phyloP scores from a whole-genome alignment of 1,140 invertebrate species.

The Leptopilina clavipes region DNA sequence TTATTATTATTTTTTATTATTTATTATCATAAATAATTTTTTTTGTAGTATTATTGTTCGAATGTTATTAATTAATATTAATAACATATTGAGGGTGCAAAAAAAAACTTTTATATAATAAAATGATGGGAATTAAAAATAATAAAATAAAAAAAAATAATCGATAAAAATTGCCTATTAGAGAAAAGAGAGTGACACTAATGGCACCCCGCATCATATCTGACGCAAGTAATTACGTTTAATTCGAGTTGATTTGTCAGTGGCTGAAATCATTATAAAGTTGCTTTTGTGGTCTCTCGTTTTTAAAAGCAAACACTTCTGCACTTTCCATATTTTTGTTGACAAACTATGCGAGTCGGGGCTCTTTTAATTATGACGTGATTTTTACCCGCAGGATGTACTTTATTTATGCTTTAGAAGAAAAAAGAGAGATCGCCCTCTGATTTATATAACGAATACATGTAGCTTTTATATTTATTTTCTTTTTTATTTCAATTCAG shows the following conservation, averaged over 20 bases:
- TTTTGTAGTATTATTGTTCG: no score
- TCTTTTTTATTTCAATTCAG: not conserved
- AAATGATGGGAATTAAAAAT: not conserved
- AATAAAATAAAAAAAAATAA: slow-evolving; percentile 40
- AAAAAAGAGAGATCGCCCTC: not conserved
- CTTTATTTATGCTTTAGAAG: slow-evolving; percentile 1
- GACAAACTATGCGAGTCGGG: not conserved
- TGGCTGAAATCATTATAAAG: slow-evolving; percentile 55
- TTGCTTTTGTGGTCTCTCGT: not conserved
- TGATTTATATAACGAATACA: not conserved
- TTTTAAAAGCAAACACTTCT: slow-evolving; percentile 18
- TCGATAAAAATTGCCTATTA: slow-evolving; percentile 58
- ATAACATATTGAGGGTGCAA: no score
- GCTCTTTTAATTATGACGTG: slow-evolving; percentile 13
- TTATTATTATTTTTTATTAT: no score
- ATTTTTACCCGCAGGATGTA: slow-evolving; percentile 3
- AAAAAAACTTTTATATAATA: no score
- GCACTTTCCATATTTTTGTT: slow-evolving; percentile 23
- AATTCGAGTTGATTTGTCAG: slow-evolving; percentile 67
- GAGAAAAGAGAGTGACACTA: slow-evolving; percentile 43
- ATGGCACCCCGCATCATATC: slow-evolving; percentile 55
- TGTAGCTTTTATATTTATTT: not conserved
- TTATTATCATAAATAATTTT: no score
- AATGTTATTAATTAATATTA: no score
- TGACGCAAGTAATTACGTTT: slow-evolving; percentile 62